These are phyloP conservation scores for Netelia inedita DNA, from an alignment of 2,888 invertebrate genomes.

Conservation along the genomic window DNA sequence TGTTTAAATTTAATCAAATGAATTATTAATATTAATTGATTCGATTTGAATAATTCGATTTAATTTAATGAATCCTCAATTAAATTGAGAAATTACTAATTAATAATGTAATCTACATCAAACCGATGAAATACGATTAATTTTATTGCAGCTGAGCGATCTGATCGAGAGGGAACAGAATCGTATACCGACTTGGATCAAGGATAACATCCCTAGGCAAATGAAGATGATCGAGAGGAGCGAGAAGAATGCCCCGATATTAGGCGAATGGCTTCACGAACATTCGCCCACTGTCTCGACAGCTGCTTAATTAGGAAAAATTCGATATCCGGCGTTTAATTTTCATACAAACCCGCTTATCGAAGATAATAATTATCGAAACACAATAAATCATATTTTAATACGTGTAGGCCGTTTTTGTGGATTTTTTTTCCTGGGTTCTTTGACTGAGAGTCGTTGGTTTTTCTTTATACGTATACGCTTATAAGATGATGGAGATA, in stretches of 20 bases:
- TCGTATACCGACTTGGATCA: conserved; percentile 24
- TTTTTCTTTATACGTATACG: too few species aligned
- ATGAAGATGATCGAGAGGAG: conserved; percentile 60
- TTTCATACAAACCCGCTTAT: conserved; percentile 3
- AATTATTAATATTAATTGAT: not conserved
- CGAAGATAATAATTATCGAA: not conserved
- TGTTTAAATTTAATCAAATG: not conserved
- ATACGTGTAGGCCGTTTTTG: too few species aligned
- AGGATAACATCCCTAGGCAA: conserved; percentile 38
- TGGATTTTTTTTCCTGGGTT: too few species aligned
- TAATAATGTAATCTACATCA: not conserved
- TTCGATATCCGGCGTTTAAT: not conserved
- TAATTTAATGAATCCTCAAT: not conserved
- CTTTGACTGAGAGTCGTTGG: too few species aligned
- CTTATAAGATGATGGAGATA: too few species aligned
- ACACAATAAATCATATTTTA: not conserved
- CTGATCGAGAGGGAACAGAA: conserved; percentile 37
- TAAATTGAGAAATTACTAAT: too few species aligned
- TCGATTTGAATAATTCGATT: not conserved
- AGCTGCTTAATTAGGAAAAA: conserved; percentile 8
- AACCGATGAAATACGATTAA: not conserved
- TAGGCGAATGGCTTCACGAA: conserved; percentile 66
- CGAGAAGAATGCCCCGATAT: conserved; percentile 58
- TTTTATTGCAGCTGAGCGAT: conserved; percentile 55
- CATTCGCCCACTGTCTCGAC: conserved; percentile 6